phyloP scores from a whole-genome alignment of 2,113 vertebrate species.

The Festucalex cinctus region DNA sequence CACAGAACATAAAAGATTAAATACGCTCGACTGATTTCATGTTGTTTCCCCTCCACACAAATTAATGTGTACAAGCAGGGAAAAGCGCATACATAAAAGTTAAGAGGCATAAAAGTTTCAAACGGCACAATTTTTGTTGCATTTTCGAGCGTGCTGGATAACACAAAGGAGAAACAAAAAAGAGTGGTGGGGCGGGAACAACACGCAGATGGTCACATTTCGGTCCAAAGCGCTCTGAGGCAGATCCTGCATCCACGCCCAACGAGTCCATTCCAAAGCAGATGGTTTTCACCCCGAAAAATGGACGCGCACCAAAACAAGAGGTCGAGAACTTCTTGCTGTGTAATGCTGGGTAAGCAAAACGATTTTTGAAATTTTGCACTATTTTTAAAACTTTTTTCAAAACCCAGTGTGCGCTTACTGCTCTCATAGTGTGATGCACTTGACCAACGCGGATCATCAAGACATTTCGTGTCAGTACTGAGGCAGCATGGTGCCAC shows the following conservation, averaged over 20 bases:
- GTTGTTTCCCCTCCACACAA: not conserved
- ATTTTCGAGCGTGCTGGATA: constrained; percentile 9
- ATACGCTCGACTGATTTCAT: constrained; percentile 1
- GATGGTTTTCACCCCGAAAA: constrained; percentile 17
- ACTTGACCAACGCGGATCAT: too few relatives aligned
- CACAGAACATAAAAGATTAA: not conserved
- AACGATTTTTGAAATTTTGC: too few relatives aligned
- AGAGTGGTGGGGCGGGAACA: constrained; percentile 33
- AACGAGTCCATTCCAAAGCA: constrained; percentile 52
- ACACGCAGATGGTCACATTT: constrained; percentile 58
- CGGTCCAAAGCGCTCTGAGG: constrained; percentile 52
- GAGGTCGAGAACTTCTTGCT: constrained; percentile 13
- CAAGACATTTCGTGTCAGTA: too few relatives aligned
- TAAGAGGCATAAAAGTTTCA: constrained; percentile 5
- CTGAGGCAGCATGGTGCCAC: too few relatives aligned
- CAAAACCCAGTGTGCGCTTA: too few relatives aligned
- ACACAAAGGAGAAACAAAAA: constrained; percentile 28
- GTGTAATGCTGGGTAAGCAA: too few relatives aligned
- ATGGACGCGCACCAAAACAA: constrained; percentile 28
- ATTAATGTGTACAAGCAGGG: not conserved
- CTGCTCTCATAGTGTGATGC: too few relatives aligned
- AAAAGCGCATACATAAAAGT: not conserved
- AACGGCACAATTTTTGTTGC: not conserved
- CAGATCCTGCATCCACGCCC: constrained; percentile 41
- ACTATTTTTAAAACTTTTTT: too few relatives aligned